Conservation (phyloP, 92 coral and sea anemone species). For the Epizoanthus rinbou region DNA sequence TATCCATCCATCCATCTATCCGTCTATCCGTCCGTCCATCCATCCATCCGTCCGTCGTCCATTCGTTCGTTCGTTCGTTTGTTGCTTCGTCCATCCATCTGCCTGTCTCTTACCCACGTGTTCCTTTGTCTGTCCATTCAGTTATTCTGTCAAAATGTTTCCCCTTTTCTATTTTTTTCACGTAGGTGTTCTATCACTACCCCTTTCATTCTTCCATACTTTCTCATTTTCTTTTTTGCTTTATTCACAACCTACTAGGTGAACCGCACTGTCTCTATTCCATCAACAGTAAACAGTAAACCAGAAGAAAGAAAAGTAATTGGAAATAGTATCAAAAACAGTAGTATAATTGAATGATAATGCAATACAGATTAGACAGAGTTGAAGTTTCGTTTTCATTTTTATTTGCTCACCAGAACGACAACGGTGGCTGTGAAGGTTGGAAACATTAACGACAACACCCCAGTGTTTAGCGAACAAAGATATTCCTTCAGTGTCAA, state of each 20-base stretch:
- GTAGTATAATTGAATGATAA: no score
- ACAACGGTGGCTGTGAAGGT: constrained; percentile 76
- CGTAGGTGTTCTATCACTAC: no score
- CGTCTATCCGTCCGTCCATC: no score
- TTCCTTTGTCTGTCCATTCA: background rate
- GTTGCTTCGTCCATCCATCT: background rate
- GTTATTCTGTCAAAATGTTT: background rate
- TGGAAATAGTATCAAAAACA: no score
- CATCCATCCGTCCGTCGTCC: background rate
- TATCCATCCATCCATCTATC: background rate
- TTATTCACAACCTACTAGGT: no score
- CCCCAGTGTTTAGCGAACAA: constrained; percentile 69
- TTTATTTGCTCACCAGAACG: constrained; percentile 60
- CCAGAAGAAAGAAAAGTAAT: no score
- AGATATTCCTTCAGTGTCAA: constrained; percentile 66
- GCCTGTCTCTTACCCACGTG: background rate
- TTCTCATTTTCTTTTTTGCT: no score
- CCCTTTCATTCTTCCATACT: no score
- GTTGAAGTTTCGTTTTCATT: background rate
- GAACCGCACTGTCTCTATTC: no score
- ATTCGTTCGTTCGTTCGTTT: background rate
- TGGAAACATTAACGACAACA: constrained; percentile 86
- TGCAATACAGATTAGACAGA: no score
- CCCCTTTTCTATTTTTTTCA: no score
- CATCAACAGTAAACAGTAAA: no score